Conservation (phyloP, 2,888 invertebrate species). For the Chrysomela aeneicollis region DNA sequence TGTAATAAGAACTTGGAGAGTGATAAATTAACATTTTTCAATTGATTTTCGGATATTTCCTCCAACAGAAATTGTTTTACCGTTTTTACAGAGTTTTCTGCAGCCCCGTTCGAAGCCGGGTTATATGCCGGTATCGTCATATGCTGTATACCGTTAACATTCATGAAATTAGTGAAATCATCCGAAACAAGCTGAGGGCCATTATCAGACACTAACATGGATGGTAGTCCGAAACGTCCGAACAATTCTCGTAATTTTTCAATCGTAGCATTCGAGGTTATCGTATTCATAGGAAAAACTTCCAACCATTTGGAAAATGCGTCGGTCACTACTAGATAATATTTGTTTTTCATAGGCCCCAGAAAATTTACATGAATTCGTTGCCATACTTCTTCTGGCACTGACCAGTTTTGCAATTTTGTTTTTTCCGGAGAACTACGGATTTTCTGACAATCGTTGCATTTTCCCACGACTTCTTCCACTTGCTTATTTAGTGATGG, state of each 20-base stretch:
- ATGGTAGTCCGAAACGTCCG: background rate
- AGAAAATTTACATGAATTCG: conserved; percentile 21
- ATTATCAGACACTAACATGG: no score
- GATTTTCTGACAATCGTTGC: conserved; percentile 16
- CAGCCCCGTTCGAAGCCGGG: no score
- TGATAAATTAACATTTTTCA: no score
- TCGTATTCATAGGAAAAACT: background rate
- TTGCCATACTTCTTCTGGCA: conserved; percentile 16
- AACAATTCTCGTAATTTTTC: conserved; percentile 2
- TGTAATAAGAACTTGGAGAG: no score
- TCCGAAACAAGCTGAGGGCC: no score
- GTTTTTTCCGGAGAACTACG: conserved; percentile 19
- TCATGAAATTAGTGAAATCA: no score
- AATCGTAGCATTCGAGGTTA: background rate
- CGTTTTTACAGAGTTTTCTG: no score
- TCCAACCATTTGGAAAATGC: conserved; percentile 17
- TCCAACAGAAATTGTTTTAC: no score
- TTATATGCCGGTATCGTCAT: no score
- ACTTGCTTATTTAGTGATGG: conserved; percentile 22
- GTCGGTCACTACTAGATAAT: conserved; percentile 15
- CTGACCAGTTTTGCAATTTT: conserved; percentile 19
- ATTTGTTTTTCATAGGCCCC: conserved; percentile 16
- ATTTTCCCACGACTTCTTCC: conserved; percentile 3
- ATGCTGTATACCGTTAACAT: no score
- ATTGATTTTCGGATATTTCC: no score